These are phyloP conservation scores for Sciurus carolinensis DNA, from an alignment of 2,797 vertebrate genomes.

Conservation along the genomic window DNA sequence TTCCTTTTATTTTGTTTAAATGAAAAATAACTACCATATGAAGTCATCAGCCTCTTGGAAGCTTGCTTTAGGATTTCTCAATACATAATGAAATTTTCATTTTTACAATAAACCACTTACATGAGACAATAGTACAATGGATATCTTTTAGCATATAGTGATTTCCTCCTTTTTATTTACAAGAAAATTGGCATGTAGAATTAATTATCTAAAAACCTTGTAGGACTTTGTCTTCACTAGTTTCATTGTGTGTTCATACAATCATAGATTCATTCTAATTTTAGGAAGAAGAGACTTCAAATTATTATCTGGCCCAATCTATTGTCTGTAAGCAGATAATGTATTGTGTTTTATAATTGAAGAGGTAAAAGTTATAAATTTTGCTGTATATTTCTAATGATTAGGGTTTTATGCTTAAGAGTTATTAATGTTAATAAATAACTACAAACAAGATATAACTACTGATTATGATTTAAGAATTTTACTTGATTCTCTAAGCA, in stretches of 20 bases:
- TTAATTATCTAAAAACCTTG: constrained; percentile 59
- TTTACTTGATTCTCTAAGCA: constrained; percentile 59
- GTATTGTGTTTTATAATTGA: constrained; percentile 45
- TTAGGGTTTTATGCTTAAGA: constrained; percentile 33
- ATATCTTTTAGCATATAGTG: constrained; percentile 46
- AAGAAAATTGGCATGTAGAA: constrained; percentile 29
- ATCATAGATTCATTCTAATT: background rate
- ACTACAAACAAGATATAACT: constrained; percentile 51
- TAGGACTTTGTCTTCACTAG: constrained; percentile 15
- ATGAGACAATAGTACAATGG: constrained; percentile 29
- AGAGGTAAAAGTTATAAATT: background rate
- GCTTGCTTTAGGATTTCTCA: constrained; percentile 75
- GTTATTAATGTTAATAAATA: constrained; percentile 64
- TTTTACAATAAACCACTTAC: constrained; percentile 61
- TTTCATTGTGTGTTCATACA: constrained; percentile 47
- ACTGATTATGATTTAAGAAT: constrained; percentile 51
- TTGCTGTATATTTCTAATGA: constrained; percentile 32
- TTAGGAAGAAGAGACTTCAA: constrained; percentile 27
- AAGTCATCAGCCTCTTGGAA: constrained; percentile 73
- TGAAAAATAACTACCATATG: constrained; percentile 72
- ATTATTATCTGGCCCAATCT: background rate
- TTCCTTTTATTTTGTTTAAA: constrained; percentile 80
- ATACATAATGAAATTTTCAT: constrained; percentile 67
- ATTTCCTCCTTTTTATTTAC: constrained; percentile 54
- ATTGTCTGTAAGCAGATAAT: background rate